Conservation (phyloP, 2,113 vertebrate genomes). For the Grus americana region DNA sequence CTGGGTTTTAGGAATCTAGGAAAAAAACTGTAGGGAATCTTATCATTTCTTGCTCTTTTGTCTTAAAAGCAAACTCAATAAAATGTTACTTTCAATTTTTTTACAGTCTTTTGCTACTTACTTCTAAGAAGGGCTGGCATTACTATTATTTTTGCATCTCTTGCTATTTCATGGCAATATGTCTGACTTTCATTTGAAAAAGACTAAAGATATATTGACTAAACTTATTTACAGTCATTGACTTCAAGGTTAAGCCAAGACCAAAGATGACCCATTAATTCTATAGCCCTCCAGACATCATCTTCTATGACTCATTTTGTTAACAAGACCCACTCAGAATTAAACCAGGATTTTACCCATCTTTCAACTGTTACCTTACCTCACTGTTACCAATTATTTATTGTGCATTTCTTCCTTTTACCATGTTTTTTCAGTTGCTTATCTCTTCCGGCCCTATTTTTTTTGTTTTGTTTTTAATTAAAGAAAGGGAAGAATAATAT, state of each 20-base stretch:
- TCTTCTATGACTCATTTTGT: neutral
- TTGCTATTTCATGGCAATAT: neutral
- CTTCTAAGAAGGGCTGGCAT: neutral
- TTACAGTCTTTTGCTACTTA: neutral
- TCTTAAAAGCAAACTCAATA: neutral
- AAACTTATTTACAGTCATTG: neutral
- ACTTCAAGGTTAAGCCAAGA: constrained; percentile 1
- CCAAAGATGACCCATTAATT: neutral
- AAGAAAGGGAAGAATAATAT: neutral
- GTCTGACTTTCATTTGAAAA: neutral
- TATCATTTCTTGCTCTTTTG: neutral
- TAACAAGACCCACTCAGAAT: neutral
- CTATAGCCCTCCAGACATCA: neutral
- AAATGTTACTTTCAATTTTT: neutral
- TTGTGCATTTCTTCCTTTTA: neutral
- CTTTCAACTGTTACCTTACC: neutral
- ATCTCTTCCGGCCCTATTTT: neutral
- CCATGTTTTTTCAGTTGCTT: neutral
- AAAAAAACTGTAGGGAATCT: neutral
- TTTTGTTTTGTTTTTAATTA: neutral
- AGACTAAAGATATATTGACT: neutral
- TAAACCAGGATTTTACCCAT: neutral
- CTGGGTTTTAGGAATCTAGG: neutral
- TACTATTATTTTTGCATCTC: neutral
- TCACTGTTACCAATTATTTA: neutral